A percentile compares a stretch with the other conserved stretches of the same genome.
Evolutionary conservation across 2,888 invertebrate species (phyloP).

Genomic region (Acanthosepion pharaonis): DNA sequence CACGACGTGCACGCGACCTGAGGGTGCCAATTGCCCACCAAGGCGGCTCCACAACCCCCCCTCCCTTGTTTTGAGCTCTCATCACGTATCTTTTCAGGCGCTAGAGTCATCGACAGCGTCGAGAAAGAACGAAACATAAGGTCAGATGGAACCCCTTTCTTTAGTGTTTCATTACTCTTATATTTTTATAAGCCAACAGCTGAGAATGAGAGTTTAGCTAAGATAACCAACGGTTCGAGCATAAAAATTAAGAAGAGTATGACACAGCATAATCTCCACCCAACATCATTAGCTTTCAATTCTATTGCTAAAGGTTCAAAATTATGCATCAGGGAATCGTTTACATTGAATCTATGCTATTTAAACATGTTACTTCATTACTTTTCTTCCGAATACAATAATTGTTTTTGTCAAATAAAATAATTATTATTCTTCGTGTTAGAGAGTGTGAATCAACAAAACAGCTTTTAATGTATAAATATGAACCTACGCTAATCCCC

Average conservation of each 20-base stretch:
- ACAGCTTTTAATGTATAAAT: too few relatives aligned
- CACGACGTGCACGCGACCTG: constrained; percentile 14
- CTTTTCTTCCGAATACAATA: neutral
- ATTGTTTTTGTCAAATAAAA: too few relatives aligned
- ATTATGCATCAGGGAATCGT: neutral
- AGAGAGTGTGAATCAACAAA: too few relatives aligned
- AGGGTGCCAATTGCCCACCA: constrained; percentile 22
- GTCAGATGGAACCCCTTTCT: neutral
- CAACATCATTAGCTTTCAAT: neutral
- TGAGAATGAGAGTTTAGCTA: neutral
- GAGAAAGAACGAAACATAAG: neutral
- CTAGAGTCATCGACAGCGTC: neutral
- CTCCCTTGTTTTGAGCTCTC: neutral
- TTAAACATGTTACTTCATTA: neutral
- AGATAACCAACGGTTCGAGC: neutral
- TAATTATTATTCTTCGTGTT: too few relatives aligned
- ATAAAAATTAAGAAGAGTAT: neutral
- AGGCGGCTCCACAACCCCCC: neutral
- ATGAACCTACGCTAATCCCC: too few relatives aligned
- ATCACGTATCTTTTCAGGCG: neutral
- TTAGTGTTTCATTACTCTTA: neutral
- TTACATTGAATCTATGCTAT: neutral
- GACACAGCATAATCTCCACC: neutral
- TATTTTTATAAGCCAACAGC: neutral
- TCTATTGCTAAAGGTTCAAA: neutral